Conservation (phyloP, 1,140 invertebrate species). For the Cyrtorhinus lividipennis region DNA sequence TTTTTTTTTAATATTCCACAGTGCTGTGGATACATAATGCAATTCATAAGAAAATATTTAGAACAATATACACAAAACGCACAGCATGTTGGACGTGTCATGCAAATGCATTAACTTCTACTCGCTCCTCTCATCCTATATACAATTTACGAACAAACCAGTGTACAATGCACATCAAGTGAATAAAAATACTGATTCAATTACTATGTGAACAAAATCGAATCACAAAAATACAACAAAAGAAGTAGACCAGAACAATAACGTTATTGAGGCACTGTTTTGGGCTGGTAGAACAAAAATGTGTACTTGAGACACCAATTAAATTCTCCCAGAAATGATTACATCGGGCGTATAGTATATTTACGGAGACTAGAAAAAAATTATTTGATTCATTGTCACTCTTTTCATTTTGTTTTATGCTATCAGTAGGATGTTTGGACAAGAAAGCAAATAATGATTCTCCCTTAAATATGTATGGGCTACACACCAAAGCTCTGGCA, state of each 20-base stretch:
- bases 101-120: slow-evolving; percentile 8
- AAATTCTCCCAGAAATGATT: too few species aligned
- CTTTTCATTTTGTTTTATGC: too few species aligned
- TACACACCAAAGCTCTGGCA: too few species aligned
- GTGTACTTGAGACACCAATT: too few species aligned
- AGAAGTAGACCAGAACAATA: neutral
- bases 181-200: neutral
- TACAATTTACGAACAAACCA: slow-evolving; percentile 3
- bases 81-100: slow-evolving; percentile 16
- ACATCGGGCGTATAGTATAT: too few species aligned
- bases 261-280: neutral
- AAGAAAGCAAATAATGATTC: too few species aligned
- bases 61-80: slow-evolving; percentile 18
- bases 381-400: too few species aligned
- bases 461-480: too few species aligned
- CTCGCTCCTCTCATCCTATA: neutral
- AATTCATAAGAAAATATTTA: slow-evolving; percentile 19
- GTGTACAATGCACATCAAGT: neutral
- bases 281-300: neutral
- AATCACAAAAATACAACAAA: neutral
- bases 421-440: too few species aligned
- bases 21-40: slow-evolving; percentile 1
- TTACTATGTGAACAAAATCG: neutral
- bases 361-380: too few species aligned
- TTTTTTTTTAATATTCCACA: slow-evolving; percentile 12